Base-by-base conservation (phyloP, 2,797 vertebrate genomes). In the Pterois miles region DNA sequence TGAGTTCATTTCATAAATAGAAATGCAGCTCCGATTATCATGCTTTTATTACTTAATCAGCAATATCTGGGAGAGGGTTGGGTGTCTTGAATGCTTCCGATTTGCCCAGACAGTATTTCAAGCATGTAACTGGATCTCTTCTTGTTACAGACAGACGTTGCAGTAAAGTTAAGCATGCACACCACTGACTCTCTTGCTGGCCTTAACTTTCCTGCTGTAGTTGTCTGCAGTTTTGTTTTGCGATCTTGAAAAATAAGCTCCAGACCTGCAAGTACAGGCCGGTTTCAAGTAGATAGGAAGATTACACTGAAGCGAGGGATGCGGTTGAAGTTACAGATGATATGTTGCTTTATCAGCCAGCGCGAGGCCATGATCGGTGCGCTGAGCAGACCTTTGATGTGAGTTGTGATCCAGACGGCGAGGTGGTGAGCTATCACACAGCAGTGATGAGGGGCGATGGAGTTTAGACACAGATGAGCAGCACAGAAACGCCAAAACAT, bases 21-120 rank as follows among this genome's bases (percentile, higher is more conserved):
- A 87, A 92, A 90, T 75, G 70, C 82, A 83, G 83, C 87, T 84
- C 85, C 29, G 36, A 90, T 93, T 89, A 89, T 87, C 53, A 33
- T 79, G 80, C 78, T 78, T 86, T 79, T 85, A 76, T 89, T 90
- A 87, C 91, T 91, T 86, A 82, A 93, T 93, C 91, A 88, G 84
- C 18, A 22, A 65, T 89, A 87, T 92, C 86, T 91, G 56, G 57
- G 59, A 58, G 67, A 64, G 71, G 68, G 54, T 72, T 78, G 84
- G 65, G 74, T 76, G 82, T 87, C 85, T 68, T 88, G 81, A 89
- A 85, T 72, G 73, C 86, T 90, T 91, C 92, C 76, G 67, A 85
- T 83, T 85, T 77, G 65, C 53, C 50, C 79, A 74, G 69, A 84
- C 79, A 81, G 75, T 72, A 74, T 79, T 89, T 81, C 48, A 72